These are phyloP conservation scores for Haemorhous mexicanus DNA, from an alignment of 2,113 vertebrate species.

Conservation along the genomic window DNA sequence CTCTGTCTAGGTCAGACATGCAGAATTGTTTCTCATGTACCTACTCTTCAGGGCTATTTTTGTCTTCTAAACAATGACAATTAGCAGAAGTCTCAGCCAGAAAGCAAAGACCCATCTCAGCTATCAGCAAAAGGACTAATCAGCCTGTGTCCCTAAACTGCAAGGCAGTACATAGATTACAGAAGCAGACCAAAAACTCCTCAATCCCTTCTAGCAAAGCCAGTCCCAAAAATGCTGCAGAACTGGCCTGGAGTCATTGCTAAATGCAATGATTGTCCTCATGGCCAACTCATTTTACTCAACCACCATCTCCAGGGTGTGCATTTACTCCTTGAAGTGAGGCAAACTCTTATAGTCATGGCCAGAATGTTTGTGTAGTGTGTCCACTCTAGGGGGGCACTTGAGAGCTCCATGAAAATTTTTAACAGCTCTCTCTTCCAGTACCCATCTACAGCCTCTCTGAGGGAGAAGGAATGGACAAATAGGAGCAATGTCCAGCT, in stretches of 20 bases:
- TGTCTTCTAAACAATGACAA: neutral
- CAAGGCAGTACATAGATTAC: neutral
- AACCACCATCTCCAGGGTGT: neutral
- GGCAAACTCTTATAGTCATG: neutral
- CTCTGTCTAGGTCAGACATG: neutral
- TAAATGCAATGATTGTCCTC: neutral
- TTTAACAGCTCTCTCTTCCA: neutral
- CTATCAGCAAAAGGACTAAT: neutral
- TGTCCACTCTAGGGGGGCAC: neutral
- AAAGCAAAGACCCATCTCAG: neutral
- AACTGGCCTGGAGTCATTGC: neutral
- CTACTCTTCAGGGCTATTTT: neutral
- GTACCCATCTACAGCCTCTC: neutral
- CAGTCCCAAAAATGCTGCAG: neutral
- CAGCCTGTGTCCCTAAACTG: neutral
- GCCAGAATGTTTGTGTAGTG: neutral
- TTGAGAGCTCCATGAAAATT: neutral
- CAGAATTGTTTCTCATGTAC: neutral
- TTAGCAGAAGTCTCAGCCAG: neutral
- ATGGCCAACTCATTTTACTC: neutral
- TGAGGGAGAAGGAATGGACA: neutral
- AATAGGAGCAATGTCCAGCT: neutral
- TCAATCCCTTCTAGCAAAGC: neutral
- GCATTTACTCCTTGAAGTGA: neutral
- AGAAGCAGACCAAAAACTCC: neutral